phyloP scores from a whole-genome alignment of 2,113 vertebrate species.

The Microcebus griseorufus region DNA sequence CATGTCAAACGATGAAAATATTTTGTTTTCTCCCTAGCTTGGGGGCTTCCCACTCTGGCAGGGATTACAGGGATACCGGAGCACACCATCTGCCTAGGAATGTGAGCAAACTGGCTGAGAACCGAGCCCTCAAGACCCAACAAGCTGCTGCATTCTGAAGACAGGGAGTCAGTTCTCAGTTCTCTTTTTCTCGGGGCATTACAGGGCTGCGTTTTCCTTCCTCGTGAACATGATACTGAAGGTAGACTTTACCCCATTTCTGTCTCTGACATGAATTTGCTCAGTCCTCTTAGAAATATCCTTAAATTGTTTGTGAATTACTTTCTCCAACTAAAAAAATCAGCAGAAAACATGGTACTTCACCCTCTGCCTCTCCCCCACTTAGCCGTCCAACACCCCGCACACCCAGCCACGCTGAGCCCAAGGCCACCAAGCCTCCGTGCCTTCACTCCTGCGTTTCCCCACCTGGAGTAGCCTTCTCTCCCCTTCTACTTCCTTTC shows the following conservation, averaged over 20 bases:
- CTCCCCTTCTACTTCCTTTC: neutral
- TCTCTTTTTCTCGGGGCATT: neutral
- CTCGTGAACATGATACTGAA: neutral
- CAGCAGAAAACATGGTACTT: neutral
- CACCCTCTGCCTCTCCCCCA: too few species aligned
- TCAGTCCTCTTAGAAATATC: neutral
- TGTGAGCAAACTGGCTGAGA: conserved; percentile 63
- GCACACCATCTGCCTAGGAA: conserved; percentile 39
- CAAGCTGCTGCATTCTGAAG: conserved; percentile 32
- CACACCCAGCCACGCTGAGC: accelerated
- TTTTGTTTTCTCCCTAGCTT: conserved; percentile 59
- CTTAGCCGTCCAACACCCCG: neutral
- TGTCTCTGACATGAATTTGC: neutral
- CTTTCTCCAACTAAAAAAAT: neutral
- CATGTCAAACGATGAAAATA: conserved; percentile 67
- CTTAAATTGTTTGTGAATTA: neutral
- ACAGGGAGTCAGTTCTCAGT: neutral
- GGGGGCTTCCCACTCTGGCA: conserved; percentile 66
- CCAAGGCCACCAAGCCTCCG: accelerated
- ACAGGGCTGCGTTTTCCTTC: neutral
- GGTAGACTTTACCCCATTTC: neutral
- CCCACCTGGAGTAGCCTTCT: neutral
- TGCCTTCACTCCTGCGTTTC: neutral
- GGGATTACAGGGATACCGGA: conserved; percentile 23
- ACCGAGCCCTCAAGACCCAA: conserved; percentile 39